Evolutionary conservation across 2,113 vertebrate genomes (phyloP).

Genomic region (Nothobranchius kuhntae): DNA sequence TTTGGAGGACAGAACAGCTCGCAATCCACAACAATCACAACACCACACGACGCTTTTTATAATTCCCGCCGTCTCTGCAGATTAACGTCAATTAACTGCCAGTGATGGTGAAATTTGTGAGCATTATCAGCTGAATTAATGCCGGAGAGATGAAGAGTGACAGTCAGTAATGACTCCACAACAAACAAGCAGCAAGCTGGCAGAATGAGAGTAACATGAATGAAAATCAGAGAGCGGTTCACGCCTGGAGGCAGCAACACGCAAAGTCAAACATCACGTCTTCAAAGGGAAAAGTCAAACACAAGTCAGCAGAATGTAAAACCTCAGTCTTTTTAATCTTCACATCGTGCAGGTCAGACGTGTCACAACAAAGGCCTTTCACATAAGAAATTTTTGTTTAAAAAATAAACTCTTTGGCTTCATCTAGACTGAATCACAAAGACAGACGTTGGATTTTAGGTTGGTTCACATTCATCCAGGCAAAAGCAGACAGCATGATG

Average conservation of each 20-base stretch:
- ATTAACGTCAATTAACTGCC: constrained; percentile 38
- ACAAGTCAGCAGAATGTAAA: not conserved
- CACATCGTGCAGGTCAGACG: not conserved
- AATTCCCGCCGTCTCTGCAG: constrained; percentile 12
- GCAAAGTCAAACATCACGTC: not conserved
- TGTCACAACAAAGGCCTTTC: no score
- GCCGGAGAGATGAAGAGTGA: not conserved
- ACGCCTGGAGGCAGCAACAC: not conserved
- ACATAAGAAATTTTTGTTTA: no score
- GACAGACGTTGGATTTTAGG: no score
- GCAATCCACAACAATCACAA: not conserved
- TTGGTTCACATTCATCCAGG: no score
- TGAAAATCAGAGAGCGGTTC: not conserved
- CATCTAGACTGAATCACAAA: no score
- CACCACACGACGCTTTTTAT: constrained; percentile 5
- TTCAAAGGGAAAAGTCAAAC: not conserved
- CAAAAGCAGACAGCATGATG: no score
- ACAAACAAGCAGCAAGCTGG: constrained; percentile 10
- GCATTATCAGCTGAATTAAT: constrained; percentile 9
- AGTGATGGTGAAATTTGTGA: constrained; percentile 9
- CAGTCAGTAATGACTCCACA: not conserved
- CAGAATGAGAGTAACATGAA: not conserved
- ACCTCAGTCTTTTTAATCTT: not conserved
- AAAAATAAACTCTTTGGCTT: no score
- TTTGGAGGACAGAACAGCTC: constrained; percentile 2